A percentile compares a stretch with the other conserved stretches of the same genome.
phyloP scores from a whole-genome alignment of 1,140 invertebrate species.

The Orussus abietinus region DNA sequence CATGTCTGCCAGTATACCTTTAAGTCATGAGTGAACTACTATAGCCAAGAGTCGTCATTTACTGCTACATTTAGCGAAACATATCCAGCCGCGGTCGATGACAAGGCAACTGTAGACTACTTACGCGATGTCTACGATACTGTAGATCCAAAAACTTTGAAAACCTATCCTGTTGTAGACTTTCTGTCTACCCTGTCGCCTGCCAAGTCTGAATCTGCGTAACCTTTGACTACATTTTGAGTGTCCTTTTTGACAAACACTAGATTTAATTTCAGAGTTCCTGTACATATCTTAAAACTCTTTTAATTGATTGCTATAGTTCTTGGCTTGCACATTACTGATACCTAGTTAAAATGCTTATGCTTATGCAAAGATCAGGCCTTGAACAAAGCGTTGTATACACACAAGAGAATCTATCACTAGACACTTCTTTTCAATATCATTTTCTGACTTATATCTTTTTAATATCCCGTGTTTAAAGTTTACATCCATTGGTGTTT shows the following conservation, averaged over 20 bases:
- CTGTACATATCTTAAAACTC: slow-evolving; percentile 2
- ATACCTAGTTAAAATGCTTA: background rate
- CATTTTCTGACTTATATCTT: too few relatives aligned
- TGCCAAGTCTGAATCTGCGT: slow-evolving; percentile 31
- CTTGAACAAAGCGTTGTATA: too few relatives aligned
- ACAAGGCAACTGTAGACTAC: slow-evolving; percentile 35
- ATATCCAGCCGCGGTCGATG: slow-evolving; percentile 41
- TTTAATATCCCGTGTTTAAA: too few relatives aligned
- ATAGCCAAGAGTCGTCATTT: slow-evolving; percentile 21
- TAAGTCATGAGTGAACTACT: background rate
- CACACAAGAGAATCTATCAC: too few relatives aligned
- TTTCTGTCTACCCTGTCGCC: slow-evolving; percentile 19
- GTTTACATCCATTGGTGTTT: too few relatives aligned
- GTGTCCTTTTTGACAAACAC: background rate
- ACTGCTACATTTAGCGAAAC: slow-evolving; percentile 20
- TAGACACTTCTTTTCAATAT: too few relatives aligned
- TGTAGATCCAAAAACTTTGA: slow-evolving; percentile 28
- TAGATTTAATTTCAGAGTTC: background rate
- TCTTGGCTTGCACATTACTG: background rate
- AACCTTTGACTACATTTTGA: slow-evolving; percentile 6
- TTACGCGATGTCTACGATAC: slow-evolving; percentile 28
- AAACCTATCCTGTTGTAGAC: slow-evolving; percentile 26
- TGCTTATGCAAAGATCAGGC: too few relatives aligned
- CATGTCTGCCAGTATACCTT: too few relatives aligned
- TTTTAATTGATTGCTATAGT: background rate